Percentiles rank a stretch among this genome's conserved stretches.
Evolutionary conservation across 2,888 invertebrate species (phyloP).

Genomic region (Limnephilus lunatus): DNA sequence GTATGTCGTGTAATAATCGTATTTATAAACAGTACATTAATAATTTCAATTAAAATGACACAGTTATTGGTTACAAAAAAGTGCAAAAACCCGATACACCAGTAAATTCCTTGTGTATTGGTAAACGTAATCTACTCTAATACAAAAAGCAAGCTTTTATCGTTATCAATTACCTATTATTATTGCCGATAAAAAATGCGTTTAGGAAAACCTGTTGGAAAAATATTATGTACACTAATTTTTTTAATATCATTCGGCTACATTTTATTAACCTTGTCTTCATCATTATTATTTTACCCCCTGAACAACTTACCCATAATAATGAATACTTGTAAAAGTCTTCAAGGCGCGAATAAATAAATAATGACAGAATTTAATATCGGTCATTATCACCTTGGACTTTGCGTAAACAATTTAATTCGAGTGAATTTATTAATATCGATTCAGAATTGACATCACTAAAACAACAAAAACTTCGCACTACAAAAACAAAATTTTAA

Average conservation of each 20-base stretch:
- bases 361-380: background rate
- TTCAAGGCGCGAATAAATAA: too few species aligned
- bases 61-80: background rate
- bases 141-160: background rate
- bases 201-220: conserved; percentile 24
- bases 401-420: background rate
- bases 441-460: too few species aligned
- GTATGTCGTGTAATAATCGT: background rate
- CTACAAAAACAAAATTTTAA: background rate
- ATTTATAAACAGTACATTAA: too few species aligned
- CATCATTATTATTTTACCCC: background rate
- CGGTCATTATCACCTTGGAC: background rate
- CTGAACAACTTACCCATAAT: too few species aligned
- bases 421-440: background rate
- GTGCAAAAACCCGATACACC: background rate
- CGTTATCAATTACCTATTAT: background rate
- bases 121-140: background rate
- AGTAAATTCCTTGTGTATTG: background rate
- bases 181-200: conserved; percentile 33
- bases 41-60: background rate
- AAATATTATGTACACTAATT: background rate
- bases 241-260: background rate
- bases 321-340: too few species aligned
- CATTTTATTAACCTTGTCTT: background rate
- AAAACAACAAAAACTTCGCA: too few species aligned